Base-by-base conservation (phyloP, 2,113 vertebrate species). In the Onychostruthus taczanowskii region DNA sequence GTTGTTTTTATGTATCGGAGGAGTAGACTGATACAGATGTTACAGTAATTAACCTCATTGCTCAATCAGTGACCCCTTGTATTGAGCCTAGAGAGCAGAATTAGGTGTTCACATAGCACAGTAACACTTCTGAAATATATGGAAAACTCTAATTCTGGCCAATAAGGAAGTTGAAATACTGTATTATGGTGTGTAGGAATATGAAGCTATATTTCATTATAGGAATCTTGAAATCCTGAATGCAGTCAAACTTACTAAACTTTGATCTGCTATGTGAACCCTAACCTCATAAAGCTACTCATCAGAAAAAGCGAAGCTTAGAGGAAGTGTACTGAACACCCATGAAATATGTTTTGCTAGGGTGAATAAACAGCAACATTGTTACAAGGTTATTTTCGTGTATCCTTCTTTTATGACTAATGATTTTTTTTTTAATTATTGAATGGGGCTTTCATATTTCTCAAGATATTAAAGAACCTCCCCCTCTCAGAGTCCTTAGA, bases 361-460 rank as follows among this genome's bases (percentile, higher is more conserved):
- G 53, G 22, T 86, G 84, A 95, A 95, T 96, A 97, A 97, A 97
- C 94, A 96, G 90, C 82, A 88, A 90, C 90, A 86, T 79, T 92
- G 92, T 95, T 78, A 89, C 59, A 41, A 94, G 66, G 70, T 69
- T 96, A 96, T 97, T 98, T 97, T 97, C 91, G 62, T 93, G 86
- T 95, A 94, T 96, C 74, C 85, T 90, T 93, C 85, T 92, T 93
- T 90, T 79, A 94, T 97, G 97, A 97, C 96, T 97, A 97, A 95
- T 96, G 53, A 89, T 95, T 90, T 74, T 86, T 85, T 87, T 90
- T 81, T 1, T 16, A 41, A 70, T 97, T 93, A 90, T 73, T 89
- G 89, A 97, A 96, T 91, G 82, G 73, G 50, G 55, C 81, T 96
- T 96, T 87, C 94, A 78, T 94, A 94, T 93, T 97, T 94, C 84